Percentiles rank a stretch among this genome's conserved stretches.
Conservation (phyloP, 2,113 vertebrate species). For the Coregonus clupeaformis region DNA sequence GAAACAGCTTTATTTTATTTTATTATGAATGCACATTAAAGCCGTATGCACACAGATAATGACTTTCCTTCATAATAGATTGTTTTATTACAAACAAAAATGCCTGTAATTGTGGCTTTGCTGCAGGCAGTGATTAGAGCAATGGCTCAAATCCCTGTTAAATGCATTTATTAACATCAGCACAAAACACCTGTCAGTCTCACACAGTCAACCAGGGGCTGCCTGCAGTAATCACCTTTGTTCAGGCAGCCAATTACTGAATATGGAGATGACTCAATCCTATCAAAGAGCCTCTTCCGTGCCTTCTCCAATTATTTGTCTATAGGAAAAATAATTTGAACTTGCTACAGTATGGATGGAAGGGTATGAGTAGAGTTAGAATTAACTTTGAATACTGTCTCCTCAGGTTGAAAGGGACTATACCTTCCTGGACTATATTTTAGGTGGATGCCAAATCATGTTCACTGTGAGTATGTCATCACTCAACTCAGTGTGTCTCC, state of each 20-base stretch:
- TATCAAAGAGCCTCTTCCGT: too few species aligned
- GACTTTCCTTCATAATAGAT: constrained; percentile 19
- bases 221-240: too few species aligned
- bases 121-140: constrained; percentile 26
- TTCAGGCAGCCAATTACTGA: too few species aligned
- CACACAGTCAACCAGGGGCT: too few species aligned
- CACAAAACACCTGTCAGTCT: not conserved
- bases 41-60: constrained; percentile 17
- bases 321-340: too few species aligned
- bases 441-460: constrained; percentile 97
- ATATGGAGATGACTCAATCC: too few species aligned
- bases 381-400: constrained; percentile 18
- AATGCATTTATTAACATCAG: constrained; percentile 36
- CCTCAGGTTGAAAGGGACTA: constrained; percentile 90
- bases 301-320: too few species aligned
- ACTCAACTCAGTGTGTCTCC: constrained; percentile 5
- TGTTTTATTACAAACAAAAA: not conserved
- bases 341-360: too few species aligned
- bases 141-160: constrained; percentile 28
- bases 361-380: not conserved
- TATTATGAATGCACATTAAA: constrained; percentile 20
- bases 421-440: constrained; percentile 96
- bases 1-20: too few species aligned
- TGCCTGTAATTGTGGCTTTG: constrained; percentile 2
- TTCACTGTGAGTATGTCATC: constrained; percentile 86